Evolutionary conservation across 2,113 vertebrate species (phyloP), one percentile per base, ranked within the genome.

Genomic region (Arothron firmamentum): DNA sequence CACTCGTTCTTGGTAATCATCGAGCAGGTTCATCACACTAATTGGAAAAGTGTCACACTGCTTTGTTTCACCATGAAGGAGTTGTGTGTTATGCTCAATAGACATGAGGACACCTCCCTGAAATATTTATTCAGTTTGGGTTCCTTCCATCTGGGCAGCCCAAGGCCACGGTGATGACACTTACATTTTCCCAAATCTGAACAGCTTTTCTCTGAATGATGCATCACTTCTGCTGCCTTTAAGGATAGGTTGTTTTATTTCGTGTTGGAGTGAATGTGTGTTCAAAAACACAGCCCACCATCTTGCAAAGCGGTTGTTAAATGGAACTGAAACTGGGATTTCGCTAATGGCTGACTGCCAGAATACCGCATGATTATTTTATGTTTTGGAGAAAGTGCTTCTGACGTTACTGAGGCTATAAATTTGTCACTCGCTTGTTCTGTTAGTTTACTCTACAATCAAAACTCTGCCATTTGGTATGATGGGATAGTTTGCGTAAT

Each of bases 361-460:
- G 54, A 56, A 41, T 6, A 54, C 72, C 75, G 62, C 79, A 63
- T 51, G 58, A 66, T 74, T 77, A 64, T 64, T 74, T 71, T 18
- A 62, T 47, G 55, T 58, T 70, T 75, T 72, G 60, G 54, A 79
- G 72, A 78, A 78, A 75, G 31, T 19, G 5, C 34, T 52, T 59
- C 42, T 60, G 16, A 47, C 56, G 31, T 41, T 15, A 21, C 64
- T 19, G 41, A 68, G 69, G 70, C 65, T 60, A 53, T 68, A 70
- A 78, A 85, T 66, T 70, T 81, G 65, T 76, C 72, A 63, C 54
- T 70, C 3, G n/a, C 62, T 59, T 20, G 47, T 56, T 56, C 72
- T 74, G 77, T 81, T 67, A 45, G 69, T 84, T 79, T 78, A 78
- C 77, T 70, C 74, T 74, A 31, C 77, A 82, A 69, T 82, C 69